A percentile compares a stretch with the other conserved stretches of the same genome.
Conservation (phyloP, 2,113 vertebrate species). For the Hemiprocne comata region DNA sequence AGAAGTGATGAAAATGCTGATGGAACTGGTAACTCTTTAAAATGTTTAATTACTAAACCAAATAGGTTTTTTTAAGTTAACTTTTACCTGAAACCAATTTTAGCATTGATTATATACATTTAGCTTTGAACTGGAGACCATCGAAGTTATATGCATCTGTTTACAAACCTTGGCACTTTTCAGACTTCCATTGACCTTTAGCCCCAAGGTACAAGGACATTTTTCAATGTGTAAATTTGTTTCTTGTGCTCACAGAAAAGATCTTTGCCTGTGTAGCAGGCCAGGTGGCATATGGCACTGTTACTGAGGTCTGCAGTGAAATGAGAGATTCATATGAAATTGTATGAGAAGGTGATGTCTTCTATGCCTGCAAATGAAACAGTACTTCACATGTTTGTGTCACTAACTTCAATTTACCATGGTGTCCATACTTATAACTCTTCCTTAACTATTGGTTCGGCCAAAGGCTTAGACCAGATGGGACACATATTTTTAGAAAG, state of each 20-base stretch:
- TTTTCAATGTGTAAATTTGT: neutral
- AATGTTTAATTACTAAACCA: neutral
- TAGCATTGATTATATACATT: neutral
- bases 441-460: neutral
- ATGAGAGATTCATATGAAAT: neutral
- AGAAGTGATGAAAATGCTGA: constrained; percentile 89
- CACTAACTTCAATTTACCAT: neutral
- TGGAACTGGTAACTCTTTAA: constrained; percentile 86
- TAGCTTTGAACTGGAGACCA: neutral
- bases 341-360: neutral
- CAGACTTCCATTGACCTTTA: neutral
- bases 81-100: neutral
- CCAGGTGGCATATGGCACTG: neutral
- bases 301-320: neutral
- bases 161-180: neutral
- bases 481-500: neutral
- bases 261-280: neutral
- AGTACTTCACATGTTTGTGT: neutral
- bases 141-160: neutral
- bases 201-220: neutral
- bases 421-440: neutral
- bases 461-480: neutral
- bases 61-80: neutral
- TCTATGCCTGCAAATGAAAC: neutral
- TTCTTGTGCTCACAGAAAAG: neutral